Conservation (phyloP, 30 jellyfish, hydroid and myxozoan species). For the Aurelia aurita region DNA sequence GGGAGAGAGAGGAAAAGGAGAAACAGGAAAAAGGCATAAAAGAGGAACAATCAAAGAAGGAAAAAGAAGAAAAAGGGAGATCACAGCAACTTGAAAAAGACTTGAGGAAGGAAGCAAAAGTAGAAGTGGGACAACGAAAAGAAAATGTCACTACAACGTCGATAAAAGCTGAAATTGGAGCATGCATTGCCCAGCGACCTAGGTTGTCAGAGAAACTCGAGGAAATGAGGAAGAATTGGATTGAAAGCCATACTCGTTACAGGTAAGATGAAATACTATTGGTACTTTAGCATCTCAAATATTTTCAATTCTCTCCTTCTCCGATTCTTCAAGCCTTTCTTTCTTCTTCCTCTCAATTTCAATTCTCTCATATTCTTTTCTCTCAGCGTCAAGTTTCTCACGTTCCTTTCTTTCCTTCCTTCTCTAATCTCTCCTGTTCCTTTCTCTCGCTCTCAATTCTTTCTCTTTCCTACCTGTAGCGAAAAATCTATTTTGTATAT, state of each 20-base stretch:
- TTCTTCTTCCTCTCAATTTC: slow-evolving; percentile 17
- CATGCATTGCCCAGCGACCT: too few species aligned
- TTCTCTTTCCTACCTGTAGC: background rate
- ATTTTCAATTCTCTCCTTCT: background rate
- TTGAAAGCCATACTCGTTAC: slow-evolving; percentile 4
- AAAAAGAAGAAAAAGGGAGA: too few species aligned
- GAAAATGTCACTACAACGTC: too few species aligned
- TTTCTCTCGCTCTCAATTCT: background rate
- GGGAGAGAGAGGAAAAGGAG: slow-evolving; percentile 8
- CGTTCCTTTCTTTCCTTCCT: slow-evolving; percentile 21
- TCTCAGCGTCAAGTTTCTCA: slow-evolving; percentile 33
- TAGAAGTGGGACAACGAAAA: too few species aligned
- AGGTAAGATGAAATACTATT: slow-evolving; percentile 1
- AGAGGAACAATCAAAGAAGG: too few species aligned
- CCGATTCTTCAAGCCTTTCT: background rate
- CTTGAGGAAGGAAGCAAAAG: too few species aligned
- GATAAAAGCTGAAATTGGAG: too few species aligned
- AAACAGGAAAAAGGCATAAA: background rate
- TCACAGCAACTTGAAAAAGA: too few species aligned
- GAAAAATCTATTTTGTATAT: too few species aligned
- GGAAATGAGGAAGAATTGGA: slow-evolving; percentile 51
- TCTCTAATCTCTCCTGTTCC: too few species aligned
- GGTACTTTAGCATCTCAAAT: too few species aligned
- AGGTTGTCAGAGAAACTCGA: slow-evolving; percentile 18
- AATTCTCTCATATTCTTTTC: slow-evolving; percentile 27